Evolutionary conservation across 2,113 vertebrate genomes (phyloP).

Genomic region (Myocastor coypus): DNA sequence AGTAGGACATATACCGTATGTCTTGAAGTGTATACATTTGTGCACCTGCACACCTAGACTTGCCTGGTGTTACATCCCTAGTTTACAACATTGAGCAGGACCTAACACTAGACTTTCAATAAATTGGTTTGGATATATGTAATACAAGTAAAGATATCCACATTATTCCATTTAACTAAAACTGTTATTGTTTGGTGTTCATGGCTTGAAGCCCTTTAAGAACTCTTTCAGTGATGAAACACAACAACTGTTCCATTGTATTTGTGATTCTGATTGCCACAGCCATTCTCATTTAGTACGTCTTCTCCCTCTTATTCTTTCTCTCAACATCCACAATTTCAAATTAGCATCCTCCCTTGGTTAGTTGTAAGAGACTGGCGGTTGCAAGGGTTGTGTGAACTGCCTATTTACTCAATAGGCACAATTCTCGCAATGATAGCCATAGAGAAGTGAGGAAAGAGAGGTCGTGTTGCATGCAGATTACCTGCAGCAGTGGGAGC

Average conservation of each 20-base stretch:
- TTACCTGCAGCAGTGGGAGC: fast-evolving
- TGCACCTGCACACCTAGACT: neutral
- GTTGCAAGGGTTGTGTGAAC: neutral
- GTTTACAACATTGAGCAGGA: neutral
- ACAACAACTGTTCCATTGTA: neutral
- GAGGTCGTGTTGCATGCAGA: fast-evolving
- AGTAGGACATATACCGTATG: neutral
- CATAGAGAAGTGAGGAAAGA: fast-evolving
- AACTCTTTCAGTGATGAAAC: neutral
- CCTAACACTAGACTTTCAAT: neutral
- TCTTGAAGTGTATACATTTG: neutral
- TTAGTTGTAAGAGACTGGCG: neutral
- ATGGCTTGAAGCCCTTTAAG: neutral
- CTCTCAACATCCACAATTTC: slow-evolving; percentile 6
- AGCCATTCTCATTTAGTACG: neutral
- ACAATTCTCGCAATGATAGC: neutral
- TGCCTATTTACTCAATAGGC: neutral
- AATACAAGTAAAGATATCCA: neutral
- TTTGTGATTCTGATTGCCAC: neutral
- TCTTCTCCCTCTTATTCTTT: neutral
- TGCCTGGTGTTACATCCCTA: neutral
- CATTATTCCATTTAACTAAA: neutral
- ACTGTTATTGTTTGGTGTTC: neutral
- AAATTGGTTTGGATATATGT: neutral
- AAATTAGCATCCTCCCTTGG: neutral